Conservation (phyloP, 2,113 vertebrate species). For the Larimichthys crocea region DNA sequence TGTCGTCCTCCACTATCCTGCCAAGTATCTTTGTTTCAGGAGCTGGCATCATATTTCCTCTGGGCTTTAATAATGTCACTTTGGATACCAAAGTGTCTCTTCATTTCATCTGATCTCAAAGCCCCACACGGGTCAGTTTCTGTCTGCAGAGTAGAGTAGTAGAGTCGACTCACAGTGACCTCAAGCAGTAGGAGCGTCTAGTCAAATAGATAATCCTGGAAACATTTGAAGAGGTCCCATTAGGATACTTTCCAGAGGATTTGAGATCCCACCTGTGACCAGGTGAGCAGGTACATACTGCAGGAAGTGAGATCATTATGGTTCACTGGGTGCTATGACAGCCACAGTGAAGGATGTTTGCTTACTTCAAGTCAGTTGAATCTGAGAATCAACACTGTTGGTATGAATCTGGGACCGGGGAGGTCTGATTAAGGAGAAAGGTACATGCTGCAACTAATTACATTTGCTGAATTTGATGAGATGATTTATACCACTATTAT, state of each 20-base stretch:
- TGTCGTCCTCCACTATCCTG: conserved; percentile 1
- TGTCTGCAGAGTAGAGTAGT: conserved; percentile 1
- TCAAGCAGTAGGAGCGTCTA: conserved; percentile 33
- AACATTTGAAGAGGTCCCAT: conserved; percentile 26
- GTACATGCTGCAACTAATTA: background rate
- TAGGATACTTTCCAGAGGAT: conserved; percentile 17
- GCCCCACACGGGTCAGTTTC: conserved; percentile 19
- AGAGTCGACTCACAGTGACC: conserved; percentile 39
- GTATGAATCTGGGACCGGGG: background rate
- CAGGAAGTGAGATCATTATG: background rate
- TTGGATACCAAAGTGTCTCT: conserved; percentile 34
- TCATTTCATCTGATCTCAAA: conserved; percentile 16
- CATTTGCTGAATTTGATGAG: background rate
- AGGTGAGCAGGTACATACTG: conserved; percentile 12
- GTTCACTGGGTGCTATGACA: background rate
- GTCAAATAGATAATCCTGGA: conserved; percentile 15
- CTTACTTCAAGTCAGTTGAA: background rate
- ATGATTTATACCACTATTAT: background rate
- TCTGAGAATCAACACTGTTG: background rate
- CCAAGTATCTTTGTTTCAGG: background rate
- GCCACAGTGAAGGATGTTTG: background rate
- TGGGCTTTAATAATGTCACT: conserved; percentile 23
- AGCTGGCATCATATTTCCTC: conserved; percentile 29
- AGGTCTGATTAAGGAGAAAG: background rate
- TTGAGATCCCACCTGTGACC: conserved; percentile 7